These are phyloP conservation scores for Rhynchomys soricoides DNA, from an alignment of 2,113 vertebrate species.

Conservation along the genomic window DNA sequence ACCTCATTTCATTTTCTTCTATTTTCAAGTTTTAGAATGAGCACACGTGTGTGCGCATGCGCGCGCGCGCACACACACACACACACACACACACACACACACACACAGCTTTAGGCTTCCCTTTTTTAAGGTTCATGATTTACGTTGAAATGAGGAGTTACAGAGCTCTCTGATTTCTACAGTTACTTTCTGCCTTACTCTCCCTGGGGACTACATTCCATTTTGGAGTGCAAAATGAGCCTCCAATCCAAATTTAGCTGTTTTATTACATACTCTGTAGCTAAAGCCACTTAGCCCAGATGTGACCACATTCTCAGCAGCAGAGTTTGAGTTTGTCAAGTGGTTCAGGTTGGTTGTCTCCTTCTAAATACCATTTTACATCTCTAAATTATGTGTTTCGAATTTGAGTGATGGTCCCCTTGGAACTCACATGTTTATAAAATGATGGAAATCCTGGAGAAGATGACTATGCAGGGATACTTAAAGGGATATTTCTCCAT, in stretches of 20 bases:
- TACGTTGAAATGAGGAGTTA: conserved; percentile 6
- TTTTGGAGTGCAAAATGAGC: conserved; percentile 3
- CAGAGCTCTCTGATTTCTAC: not conserved
- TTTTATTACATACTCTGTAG: conserved; percentile 70
- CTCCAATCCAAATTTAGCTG: conserved; percentile 45
- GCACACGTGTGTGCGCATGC: too few relatives aligned
- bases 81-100: not conserved
- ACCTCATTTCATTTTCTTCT: not conserved
- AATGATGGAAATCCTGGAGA: conserved; percentile 68
- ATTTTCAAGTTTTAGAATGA: not conserved
- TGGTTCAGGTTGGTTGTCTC: conserved; percentile 34
- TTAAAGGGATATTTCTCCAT: conserved; percentile 69
- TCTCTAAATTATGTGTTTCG: conserved; percentile 71
- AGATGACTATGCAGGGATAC: not conserved
- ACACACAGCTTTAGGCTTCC: not conserved
- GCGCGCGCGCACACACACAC: too few relatives aligned
- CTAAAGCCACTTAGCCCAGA: conserved; percentile 56
- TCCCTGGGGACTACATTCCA: not conserved
- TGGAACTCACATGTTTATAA: conserved; percentile 71
- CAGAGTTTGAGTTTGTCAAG: conserved; percentile 49
- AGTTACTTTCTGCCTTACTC: not conserved
- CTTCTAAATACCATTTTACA: not conserved
- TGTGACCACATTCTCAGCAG: conserved; percentile 59
- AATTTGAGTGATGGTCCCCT: conserved; percentile 74
- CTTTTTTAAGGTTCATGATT: not conserved